Evolutionary conservation across 2,888 invertebrate species (phyloP).

Genomic region (Leuctra nigra): DNA sequence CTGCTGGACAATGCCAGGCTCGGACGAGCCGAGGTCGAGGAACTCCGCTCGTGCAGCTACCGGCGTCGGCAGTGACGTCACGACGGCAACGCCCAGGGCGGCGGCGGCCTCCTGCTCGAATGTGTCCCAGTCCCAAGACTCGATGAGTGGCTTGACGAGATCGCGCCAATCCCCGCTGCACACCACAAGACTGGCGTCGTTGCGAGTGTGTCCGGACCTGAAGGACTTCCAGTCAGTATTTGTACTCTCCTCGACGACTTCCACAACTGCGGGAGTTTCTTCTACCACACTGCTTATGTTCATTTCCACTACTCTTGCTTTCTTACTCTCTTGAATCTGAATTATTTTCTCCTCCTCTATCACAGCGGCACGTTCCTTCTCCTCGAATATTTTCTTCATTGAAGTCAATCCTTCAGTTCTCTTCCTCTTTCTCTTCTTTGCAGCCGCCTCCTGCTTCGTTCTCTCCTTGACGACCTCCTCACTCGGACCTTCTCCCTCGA

Average conservation of each 20-base stretch:
- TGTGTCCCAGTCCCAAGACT: slow-evolving; percentile 57
- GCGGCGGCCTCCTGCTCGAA: slow-evolving; percentile 52
- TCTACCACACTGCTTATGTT: slow-evolving; percentile 12
- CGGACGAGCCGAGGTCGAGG: slow-evolving; percentile 43
- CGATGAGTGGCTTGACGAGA: slow-evolving; percentile 55
- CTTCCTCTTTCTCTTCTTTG: slow-evolving; percentile 37
- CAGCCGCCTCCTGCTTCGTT: slow-evolving; percentile 41
- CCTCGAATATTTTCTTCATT: slow-evolving; percentile 68
- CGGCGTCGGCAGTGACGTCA: slow-evolving; percentile 45
- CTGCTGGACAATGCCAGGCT: slow-evolving; percentile 35
- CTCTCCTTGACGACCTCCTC: slow-evolving; percentile 42
- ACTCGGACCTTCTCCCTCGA: slow-evolving; percentile 62
- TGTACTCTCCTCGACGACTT: slow-evolving; percentile 36
- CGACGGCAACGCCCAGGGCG: slow-evolving; percentile 41
- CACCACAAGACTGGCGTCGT: slow-evolving; percentile 47
- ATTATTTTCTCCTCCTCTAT: slow-evolving; percentile 48
- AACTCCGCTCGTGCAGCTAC: slow-evolving; percentile 47
- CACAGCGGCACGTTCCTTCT: slow-evolving; percentile 63
- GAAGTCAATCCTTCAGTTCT: slow-evolving; percentile 56
- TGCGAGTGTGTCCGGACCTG: slow-evolving; percentile 44
- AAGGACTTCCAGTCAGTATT: slow-evolving; percentile 37
- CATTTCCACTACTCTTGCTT: slow-evolving; percentile 26
- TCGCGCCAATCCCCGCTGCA: slow-evolving; percentile 53
- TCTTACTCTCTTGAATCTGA: slow-evolving; percentile 38
- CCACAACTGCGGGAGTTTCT: slow-evolving; percentile 36